Conservation (phyloP, 2,113 vertebrate species). For the Furnarius figulus region DNA sequence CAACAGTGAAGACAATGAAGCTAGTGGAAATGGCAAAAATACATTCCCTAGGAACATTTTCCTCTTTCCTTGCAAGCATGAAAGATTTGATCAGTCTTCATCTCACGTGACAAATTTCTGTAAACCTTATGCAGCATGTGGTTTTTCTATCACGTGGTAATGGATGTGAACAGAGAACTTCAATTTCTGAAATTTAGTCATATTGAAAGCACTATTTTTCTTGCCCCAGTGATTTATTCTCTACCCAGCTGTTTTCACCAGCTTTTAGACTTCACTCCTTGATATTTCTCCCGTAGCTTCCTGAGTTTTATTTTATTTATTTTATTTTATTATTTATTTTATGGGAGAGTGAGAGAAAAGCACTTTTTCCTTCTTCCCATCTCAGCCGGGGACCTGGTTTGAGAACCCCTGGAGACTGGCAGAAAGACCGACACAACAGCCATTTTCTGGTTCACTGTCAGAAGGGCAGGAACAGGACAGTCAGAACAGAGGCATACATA, state of each 20-base stretch:
- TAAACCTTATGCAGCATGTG: neutral
- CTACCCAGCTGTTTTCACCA: neutral
- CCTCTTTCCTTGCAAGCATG: neutral
- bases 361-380: neutral
- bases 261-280: neutral
- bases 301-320: neutral
- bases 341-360: neutral
- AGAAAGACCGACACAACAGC: neutral
- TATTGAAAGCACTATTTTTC: neutral
- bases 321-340: neutral
- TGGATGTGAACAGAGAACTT: neutral
- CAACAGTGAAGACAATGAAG: neutral
- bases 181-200: neutral
- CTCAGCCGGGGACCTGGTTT: neutral
- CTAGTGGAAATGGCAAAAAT: neutral
- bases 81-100: neutral
- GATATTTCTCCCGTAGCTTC: neutral
- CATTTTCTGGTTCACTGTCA: neutral
- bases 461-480: neutral
- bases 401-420: neutral
- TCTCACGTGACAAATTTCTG: neutral
- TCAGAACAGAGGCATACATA: neutral
- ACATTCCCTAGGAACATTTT: neutral
- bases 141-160: neutral
- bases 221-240: neutral